A percentile compares a stretch with the other conserved stretches of the same genome.
phyloP scores from a whole-genome alignment of 2,113 vertebrate genomes.

The Cryptoleucopteryx plumbea region DNA sequence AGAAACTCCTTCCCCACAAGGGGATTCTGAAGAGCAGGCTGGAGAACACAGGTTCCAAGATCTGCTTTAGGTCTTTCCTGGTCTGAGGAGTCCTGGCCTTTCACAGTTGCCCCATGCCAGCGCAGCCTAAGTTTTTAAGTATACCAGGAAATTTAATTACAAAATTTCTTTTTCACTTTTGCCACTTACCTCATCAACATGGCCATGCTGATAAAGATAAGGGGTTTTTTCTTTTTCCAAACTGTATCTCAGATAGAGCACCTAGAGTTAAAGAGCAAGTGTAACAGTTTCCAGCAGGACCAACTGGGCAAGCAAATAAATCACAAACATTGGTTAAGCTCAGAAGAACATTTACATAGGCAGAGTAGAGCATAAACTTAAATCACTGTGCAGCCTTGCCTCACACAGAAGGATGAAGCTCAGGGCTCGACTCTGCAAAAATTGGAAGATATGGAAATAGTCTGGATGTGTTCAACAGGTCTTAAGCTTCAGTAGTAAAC shows the following conservation, averaged over 20 bases:
- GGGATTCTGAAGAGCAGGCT: background rate
- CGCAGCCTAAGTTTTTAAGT: fast-evolving
- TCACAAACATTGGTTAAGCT: background rate
- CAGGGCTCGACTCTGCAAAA: background rate
- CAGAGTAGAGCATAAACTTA: background rate
- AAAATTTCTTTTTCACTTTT: background rate
- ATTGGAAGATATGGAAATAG: background rate
- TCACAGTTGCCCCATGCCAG: background rate
- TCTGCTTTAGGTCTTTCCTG: background rate
- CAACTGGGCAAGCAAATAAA: background rate
- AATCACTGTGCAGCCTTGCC: background rate
- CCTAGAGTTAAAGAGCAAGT: background rate
- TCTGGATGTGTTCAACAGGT: background rate
- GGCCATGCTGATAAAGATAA: background rate
- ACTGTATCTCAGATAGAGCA: background rate
- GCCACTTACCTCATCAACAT: background rate
- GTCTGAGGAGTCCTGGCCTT: background rate
- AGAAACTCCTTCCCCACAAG: background rate
- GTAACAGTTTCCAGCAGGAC: background rate
- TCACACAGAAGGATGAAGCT: background rate
- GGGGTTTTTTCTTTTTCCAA: background rate
- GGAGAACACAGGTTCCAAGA: background rate
- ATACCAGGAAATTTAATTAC: background rate
- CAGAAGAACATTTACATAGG: background rate
- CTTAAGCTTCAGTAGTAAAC: background rate